Evolutionary conservation across 1,140 invertebrate genomes (phyloP).

Genomic region (Copidosoma floridanum): DNA sequence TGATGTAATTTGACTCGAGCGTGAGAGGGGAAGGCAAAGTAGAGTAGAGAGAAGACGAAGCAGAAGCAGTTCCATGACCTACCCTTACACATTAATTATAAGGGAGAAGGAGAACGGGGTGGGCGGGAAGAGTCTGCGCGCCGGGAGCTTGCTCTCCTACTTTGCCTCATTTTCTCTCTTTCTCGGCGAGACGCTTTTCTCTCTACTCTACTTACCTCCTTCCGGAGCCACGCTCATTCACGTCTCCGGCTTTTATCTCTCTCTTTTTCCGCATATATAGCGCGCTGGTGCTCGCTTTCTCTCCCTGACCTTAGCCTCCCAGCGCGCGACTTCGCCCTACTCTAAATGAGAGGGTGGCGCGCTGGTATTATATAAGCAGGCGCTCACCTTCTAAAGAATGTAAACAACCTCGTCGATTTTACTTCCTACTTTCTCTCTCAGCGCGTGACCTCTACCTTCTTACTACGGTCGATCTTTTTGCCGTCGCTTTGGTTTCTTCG

Average conservation of each 20-base stretch:
- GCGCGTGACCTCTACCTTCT: too few relatives aligned
- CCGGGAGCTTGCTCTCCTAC: conserved; percentile 23
- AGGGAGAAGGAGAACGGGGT: too few relatives aligned
- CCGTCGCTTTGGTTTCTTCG: neutral
- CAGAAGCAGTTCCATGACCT: conserved; percentile 42
- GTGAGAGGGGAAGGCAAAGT: conserved; percentile 13
- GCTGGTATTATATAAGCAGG: too few relatives aligned
- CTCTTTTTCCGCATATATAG: conserved; percentile 10
- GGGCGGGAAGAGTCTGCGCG: conserved; percentile 41
- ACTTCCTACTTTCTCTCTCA: conserved; percentile 15
- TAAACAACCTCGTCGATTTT: conserved; percentile 25
- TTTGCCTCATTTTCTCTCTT: conserved; percentile 33
- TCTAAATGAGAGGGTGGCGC: conserved; percentile 24
- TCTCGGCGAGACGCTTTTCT: conserved; percentile 8
- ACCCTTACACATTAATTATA: conserved; percentile 57
- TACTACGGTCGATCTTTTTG: too few relatives aligned
- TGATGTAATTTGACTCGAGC: conserved; percentile 28
- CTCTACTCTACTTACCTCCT: conserved; percentile 21
- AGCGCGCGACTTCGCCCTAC: conserved; percentile 10
- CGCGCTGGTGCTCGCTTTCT: conserved; percentile 26
- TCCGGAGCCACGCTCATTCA: conserved; percentile 24
- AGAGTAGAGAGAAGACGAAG: conserved; percentile 14
- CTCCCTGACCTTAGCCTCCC: conserved; percentile 25
- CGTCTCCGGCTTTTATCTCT: neutral
- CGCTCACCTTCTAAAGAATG: conserved; percentile 25